These are phyloP conservation scores for Pseudeuparius sepicola DNA, from an alignment of 2,888 invertebrate genomes.

Conservation along the genomic window DNA sequence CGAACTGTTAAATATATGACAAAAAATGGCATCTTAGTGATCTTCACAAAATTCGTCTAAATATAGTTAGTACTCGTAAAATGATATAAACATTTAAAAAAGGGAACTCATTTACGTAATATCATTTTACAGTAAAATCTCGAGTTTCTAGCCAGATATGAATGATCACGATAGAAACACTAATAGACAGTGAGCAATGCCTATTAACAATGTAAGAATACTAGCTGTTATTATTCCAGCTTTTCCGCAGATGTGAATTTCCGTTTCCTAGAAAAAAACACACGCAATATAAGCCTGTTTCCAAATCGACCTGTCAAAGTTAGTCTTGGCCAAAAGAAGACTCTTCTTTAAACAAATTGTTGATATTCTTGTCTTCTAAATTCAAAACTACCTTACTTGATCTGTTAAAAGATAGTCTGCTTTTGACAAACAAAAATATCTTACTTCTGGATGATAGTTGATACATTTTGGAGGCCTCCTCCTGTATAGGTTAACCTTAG, in stretches of 20 bases:
- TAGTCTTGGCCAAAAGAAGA: too few species aligned
- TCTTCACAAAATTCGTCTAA: too few species aligned
- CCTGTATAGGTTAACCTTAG: constrained; percentile 58
- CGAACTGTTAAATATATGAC: too few species aligned
- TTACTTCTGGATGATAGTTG: constrained; percentile 80
- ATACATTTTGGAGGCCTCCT: constrained; percentile 71
- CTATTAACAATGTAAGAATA: constrained; percentile 25
- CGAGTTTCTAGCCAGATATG: constrained; percentile 10
- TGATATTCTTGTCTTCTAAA: too few species aligned
- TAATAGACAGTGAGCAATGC: constrained; percentile 28
- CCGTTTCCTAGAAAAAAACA: constrained; percentile 49
- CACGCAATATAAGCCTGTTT: too few species aligned
- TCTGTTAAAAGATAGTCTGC: too few species aligned
- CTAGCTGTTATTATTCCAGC: constrained; percentile 32
- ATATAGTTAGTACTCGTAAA: too few species aligned
- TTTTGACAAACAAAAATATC: too few species aligned
- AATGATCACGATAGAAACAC: constrained; percentile 31
- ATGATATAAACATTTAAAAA: constrained; percentile 1
- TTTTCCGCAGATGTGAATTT: constrained; percentile 52
- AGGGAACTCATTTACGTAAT: too few species aligned
- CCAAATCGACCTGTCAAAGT: too few species aligned
- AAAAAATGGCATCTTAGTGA: too few species aligned
- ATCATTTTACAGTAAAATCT: not conserved
- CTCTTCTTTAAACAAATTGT: too few species aligned
- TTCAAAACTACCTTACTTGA: not conserved